These are phyloP conservation scores for Junco hyemalis DNA, from an alignment of 2,113 vertebrate genomes.

Conservation along the genomic window DNA sequence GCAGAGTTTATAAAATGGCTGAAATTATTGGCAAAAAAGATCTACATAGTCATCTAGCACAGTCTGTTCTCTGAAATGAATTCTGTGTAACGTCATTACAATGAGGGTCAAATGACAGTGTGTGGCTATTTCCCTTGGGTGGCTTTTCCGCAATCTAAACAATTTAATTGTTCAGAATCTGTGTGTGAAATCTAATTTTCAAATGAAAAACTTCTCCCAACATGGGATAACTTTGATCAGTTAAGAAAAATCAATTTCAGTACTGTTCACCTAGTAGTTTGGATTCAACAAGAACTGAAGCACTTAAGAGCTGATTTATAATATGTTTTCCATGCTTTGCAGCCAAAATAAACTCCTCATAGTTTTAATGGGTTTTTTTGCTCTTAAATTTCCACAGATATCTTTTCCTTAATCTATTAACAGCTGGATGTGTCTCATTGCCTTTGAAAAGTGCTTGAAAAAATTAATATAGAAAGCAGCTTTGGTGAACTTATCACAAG, in stretches of 20 bases:
- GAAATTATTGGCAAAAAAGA: background rate
- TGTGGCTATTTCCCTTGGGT: background rate
- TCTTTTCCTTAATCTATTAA: background rate
- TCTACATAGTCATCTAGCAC: background rate
- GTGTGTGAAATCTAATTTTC: background rate
- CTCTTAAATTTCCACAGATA: background rate
- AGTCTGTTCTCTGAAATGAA: background rate
- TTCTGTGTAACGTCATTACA: background rate
- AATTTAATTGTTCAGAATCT: background rate
- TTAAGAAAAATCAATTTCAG: background rate
- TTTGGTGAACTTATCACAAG: background rate
- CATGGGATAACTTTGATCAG: background rate
- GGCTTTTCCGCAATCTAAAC: background rate
- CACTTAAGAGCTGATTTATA: background rate
- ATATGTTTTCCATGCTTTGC: background rate
- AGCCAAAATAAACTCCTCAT: background rate
- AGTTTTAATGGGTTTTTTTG: fast-evolving
- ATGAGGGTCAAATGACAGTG: background rate
- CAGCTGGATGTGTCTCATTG: background rate
- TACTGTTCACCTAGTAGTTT: background rate
- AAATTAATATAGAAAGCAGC: background rate
- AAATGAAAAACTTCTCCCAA: background rate
- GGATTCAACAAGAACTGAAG: background rate
- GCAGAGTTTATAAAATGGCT: background rate
- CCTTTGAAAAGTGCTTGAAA: background rate